phyloP scores from a whole-genome alignment of 2,797 vertebrate genomes.

The Anguilla pacifica region DNA sequence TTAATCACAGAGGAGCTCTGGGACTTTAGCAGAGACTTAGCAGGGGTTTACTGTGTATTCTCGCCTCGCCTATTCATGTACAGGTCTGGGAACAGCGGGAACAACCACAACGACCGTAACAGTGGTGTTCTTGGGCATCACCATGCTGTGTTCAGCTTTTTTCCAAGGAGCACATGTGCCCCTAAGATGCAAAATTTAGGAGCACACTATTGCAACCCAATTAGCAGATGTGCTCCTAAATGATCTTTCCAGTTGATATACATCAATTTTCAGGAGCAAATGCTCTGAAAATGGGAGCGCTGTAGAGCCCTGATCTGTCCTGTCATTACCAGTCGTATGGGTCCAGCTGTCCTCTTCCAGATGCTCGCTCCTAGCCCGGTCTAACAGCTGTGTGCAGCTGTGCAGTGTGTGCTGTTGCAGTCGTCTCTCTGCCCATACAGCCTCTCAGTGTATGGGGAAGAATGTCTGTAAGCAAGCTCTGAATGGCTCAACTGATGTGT shows the following conservation, averaged over 20 bases:
- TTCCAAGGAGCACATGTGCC: too few relatives aligned
- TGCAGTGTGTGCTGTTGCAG: background rate
- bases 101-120: background rate
- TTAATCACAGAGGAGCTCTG: conserved; percentile 11
- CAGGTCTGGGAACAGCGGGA: too few relatives aligned
- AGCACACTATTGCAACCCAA: too few relatives aligned
- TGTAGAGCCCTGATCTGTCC: too few relatives aligned
- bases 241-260: too few relatives aligned
- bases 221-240: too few relatives aligned
- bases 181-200: too few relatives aligned
- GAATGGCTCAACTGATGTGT: background rate
- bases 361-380: background rate
- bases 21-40: background rate
- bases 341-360: background rate
- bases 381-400: background rate
- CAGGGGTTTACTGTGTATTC: background rate
- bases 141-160: background rate
- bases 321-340: background rate
- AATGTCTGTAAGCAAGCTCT: background rate
- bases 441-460: background rate
- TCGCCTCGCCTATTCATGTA: background rate
- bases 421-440: background rate
- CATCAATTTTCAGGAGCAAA: too few relatives aligned
- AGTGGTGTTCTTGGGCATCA: background rate
- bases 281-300: too few relatives aligned